A percentile compares a stretch with the other conserved stretches of the same genome.
Conservation (phyloP, 2,113 vertebrate species). For the Uria aalge region DNA sequence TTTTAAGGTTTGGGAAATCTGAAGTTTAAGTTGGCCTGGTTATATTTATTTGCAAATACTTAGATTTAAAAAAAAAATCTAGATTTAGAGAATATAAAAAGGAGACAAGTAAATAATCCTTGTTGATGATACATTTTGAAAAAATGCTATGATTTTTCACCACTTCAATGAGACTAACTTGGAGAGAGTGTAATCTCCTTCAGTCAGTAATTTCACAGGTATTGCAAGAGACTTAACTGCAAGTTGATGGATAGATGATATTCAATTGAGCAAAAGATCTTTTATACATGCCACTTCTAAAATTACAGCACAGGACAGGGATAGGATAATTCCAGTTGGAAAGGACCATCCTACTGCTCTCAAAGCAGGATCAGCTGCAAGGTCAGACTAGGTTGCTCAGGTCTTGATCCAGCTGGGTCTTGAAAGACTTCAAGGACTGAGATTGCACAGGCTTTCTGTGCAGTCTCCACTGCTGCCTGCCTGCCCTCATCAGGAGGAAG, state of each 20-base stretch:
- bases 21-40: neutral
- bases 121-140: neutral
- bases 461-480: accelerated
- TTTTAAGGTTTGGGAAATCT: constrained; percentile 8
- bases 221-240: constrained; percentile 8
- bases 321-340: neutral
- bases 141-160: neutral
- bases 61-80: neutral
- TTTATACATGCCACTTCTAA: neutral
- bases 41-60: neutral
- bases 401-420: neutral
- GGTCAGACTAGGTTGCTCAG: neutral
- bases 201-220: constrained; percentile 26
- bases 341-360: neutral
- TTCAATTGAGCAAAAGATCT: neutral
- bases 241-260: neutral
- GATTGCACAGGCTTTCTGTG: neutral
- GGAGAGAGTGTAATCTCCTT: neutral
- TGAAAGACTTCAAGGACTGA: neutral
- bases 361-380: neutral
- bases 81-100: neutral
- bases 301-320: neutral
- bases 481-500: neutral
- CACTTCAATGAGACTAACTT: neutral
- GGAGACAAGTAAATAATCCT: neutral